Evolutionary conservation across 2,888 invertebrate genomes (phyloP).

Genomic region (Habroteleia sp.): DNA sequence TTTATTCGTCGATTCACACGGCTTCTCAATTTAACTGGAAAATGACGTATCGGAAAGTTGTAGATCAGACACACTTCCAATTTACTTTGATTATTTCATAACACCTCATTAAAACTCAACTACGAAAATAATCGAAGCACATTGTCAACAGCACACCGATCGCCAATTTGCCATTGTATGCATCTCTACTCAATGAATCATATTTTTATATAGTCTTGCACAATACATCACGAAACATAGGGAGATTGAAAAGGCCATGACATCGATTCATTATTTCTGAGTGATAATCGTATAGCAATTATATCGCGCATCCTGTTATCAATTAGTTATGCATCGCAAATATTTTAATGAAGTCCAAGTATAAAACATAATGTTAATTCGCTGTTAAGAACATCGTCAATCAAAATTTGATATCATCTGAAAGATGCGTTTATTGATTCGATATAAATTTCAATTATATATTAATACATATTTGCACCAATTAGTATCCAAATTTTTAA

Average conservation of each 20-base stretch:
- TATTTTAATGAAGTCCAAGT: conserved; percentile 32
- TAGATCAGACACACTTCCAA: conserved; percentile 18
- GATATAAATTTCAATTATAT: conserved; percentile 10
- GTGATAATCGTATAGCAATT: conserved; percentile 33
- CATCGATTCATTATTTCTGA: conserved; percentile 52
- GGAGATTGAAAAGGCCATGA: conserved; percentile 44
- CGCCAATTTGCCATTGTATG: conserved; percentile 25
- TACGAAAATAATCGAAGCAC: conserved; percentile 11
- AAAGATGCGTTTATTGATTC: background rate
- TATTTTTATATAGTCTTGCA: conserved; percentile 20
- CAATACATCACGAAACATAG: conserved; percentile 16
- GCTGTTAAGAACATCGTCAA: conserved; percentile 4
- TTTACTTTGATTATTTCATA: conserved; percentile 19
- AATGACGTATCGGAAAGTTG: conserved; percentile 21
- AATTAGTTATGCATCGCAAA: conserved; percentile 49
- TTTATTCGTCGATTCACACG: background rate
- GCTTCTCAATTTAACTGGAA: conserved; percentile 20
- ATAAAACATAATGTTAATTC: conserved; percentile 25
- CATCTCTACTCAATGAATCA: conserved; percentile 34
- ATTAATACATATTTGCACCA: conserved; percentile 7
- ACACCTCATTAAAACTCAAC: conserved; percentile 31
- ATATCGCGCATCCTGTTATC: conserved; percentile 51
- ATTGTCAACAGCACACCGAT: conserved; percentile 14
- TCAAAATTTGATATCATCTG: conserved; percentile 19
- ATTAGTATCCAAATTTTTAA: conserved; percentile 14